A percentile compares a stretch with the other conserved stretches of the same genome.
phyloP scores from a whole-genome alignment of 2,888 invertebrate species.

The Machimus atricapillus region DNA sequence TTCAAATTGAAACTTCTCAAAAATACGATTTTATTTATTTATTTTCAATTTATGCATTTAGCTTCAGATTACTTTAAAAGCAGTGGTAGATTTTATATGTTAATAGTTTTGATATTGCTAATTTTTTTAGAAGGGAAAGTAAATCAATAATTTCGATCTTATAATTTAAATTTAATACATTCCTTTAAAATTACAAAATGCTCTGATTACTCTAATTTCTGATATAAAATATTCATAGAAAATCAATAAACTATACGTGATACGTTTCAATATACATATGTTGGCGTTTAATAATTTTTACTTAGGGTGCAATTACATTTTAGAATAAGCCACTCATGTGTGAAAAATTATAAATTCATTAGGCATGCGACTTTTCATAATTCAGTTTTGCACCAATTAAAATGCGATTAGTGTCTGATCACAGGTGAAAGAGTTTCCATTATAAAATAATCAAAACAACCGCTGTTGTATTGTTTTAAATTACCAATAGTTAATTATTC shows the following conservation, averaged over 20 bases:
- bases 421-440: background rate
- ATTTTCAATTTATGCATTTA: background rate
- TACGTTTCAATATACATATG: background rate
- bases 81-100: background rate
- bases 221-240: background rate
- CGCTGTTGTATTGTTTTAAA: background rate
- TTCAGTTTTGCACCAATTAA: background rate
- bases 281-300: background rate
- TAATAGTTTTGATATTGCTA: background rate
- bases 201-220: background rate
- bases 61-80: too few relatives aligned
- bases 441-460: background rate
- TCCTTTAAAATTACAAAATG: background rate
- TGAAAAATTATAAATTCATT: background rate
- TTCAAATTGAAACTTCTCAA: background rate
- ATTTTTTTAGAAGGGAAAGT: background rate
- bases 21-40: background rate
- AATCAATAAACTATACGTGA: background rate
- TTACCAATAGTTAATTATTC: background rate
- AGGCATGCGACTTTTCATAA: background rate
- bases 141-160: background rate
- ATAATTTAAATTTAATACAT: background rate
- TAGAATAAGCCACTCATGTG: background rate
- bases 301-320: background rate
- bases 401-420: background rate